Evolutionary conservation across 2,888 invertebrate species (phyloP), one percentile per base, ranked within the genome.

Genomic region (Chirona hameri): DNA sequence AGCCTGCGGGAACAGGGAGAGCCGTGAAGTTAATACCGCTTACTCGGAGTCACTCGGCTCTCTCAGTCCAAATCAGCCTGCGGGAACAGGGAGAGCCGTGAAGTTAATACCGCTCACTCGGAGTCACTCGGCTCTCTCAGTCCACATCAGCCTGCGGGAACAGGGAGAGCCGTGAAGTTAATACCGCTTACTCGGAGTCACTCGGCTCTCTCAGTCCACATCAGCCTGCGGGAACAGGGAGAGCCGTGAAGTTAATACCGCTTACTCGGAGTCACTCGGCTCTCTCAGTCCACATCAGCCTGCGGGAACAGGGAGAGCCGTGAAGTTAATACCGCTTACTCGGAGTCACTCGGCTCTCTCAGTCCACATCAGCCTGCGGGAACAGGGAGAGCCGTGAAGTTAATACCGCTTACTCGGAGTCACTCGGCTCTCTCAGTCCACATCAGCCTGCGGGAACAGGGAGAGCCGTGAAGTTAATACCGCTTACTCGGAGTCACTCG

Each of bases 21-120:
- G 52, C 7, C 15, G 52, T 52, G 15, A 52, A 12, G 10, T 39
- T 39, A 39, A 39, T 7, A 39, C 2, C 39, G 39, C 39, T 39
- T 7, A 39, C 7, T 39, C 39, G 39, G 7, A 7, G 39, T 52
- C 52, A 39, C 52, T 52, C 12, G 18, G 52, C 48, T 15, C 15
- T 3, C 60, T n/a, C 24, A n/a, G n/a, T 95, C 92, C 0, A 96
- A 91, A 88, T 96, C 96, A 65, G 91, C 91, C 87, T 92, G 91
- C 82, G 90, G 39, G 46, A 24, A 14, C 0, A 24, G 18, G 15
- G 18, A 12, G 52, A 12, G 52, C 7, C 15, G 52, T 52, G 15
- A 52, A 12, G 10, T 39, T 39, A 39, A 39, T 7, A 39, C 2
- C 39, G 39, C 39, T 39, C 39, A 39, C 7, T 39, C 39, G 39